These are phyloP conservation scores for Tretioscincus oriximinensis DNA, from an alignment of 2,113 vertebrate genomes.

Conservation along the genomic window DNA sequence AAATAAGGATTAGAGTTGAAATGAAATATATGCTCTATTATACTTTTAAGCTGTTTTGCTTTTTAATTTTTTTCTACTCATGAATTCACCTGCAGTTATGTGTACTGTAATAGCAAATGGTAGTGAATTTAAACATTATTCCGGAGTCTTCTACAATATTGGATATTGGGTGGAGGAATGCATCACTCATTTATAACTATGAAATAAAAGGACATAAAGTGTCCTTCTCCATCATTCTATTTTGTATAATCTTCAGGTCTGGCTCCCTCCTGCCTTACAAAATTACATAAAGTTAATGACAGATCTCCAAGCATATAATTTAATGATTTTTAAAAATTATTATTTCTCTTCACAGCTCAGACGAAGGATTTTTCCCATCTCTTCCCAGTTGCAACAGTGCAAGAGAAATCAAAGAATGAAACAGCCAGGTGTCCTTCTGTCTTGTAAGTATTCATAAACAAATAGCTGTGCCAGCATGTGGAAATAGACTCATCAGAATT, in stretches of 20 bases:
- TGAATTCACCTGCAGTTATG: not conserved
- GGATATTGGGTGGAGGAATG: not conserved
- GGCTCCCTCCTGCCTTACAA: not conserved
- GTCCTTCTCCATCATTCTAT: not conserved
- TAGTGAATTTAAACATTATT: not conserved
- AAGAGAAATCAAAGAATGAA: constrained; percentile 8
- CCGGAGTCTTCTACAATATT: not conserved
- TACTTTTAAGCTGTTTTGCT: too few species aligned
- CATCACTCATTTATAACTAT: not conserved
- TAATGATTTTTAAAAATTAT: constrained; percentile 27
- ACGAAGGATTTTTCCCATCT: not conserved
- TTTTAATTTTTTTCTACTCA: too few species aligned
- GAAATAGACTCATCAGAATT: not conserved
- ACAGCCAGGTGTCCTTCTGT: not conserved
- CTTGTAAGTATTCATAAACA: not conserved
- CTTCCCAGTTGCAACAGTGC: not conserved
- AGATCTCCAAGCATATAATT: constrained; percentile 29
- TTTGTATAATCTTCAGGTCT: not conserved
- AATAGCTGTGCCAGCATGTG: not conserved
- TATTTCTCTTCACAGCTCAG: constrained; percentile 4
- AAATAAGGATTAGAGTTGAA: too few species aligned
- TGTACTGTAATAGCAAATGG: too few species aligned
- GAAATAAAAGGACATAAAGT: not conserved
- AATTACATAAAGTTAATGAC: constrained; percentile 17
- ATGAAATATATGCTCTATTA: too few species aligned